Base-by-base conservation (phyloP, 2,113 vertebrate species). In the Labeo catla region DNA sequence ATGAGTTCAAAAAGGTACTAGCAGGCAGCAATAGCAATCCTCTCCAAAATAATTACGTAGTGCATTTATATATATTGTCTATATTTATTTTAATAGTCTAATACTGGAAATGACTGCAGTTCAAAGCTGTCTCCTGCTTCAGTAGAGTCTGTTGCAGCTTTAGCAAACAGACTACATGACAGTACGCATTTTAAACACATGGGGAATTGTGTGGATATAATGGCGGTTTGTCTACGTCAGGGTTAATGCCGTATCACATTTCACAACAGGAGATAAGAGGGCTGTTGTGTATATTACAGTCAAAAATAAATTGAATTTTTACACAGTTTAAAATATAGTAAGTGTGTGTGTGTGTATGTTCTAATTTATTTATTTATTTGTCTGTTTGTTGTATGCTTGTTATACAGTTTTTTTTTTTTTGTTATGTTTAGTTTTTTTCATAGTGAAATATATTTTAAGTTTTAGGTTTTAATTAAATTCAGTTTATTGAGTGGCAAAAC, bases 181-280 rank as follows among this genome's bases (percentile, higher is more conserved):
- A 21, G 1, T 81, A 65, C 0, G 21, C 54, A 43, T 65, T 81
- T 81, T 65, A 65, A 65, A 81, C n/a, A 19, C 57, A 65, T 23
- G 36, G 39, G 1, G 57, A 65, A 81, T 81, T 65, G 59, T 65
- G 59, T 81, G 59, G 59, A 81, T 65, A 7, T 65, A 81, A 65
- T 65, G 79, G 47, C 13, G 2, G 34, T 63, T n/a, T 47, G 78
- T 81, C 57, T 81, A 47, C 57, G 16, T 16, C 78, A 65, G 78
- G 21, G 8, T 45, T 81, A 81, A 65, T 19, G n/a, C 78, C 39
- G 63, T 23, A 63, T 65, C 78, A 81, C 57, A 47, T 65, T 65
- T 65, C 78, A 28, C 39, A 45, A 47, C n/a, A 47, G 1, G 7
- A 23, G 59, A 65, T 28, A 65, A 28, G 36, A 81, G 4, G 11